Percentiles rank a stretch among this genome's conserved stretches.
phyloP scores from a whole-genome alignment of 2,797 vertebrate species.

The Sciurus vulgaris region DNA sequence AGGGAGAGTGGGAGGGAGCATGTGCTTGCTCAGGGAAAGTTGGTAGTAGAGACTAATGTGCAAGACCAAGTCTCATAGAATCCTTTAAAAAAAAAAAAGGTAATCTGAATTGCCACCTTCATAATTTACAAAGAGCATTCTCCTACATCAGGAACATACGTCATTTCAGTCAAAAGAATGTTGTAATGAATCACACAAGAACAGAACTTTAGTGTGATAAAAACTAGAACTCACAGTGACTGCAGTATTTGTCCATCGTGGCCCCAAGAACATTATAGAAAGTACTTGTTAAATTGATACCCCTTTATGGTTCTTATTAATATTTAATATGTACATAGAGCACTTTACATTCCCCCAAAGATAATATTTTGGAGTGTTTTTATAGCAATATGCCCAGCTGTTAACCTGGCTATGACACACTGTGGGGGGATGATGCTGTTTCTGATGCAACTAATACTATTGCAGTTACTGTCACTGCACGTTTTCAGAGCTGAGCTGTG shows the following conservation, averaged over 20 bases:
- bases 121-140: background rate
- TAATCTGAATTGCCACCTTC: background rate
- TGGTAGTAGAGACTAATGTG: background rate
- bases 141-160: background rate
- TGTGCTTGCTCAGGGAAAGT: background rate
- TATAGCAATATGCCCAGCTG: background rate
- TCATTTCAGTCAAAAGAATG: constrained; percentile 4
- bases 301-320: background rate
- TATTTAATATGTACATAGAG: background rate
- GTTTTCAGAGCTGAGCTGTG: background rate
- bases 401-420: background rate
- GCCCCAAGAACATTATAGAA: background rate
- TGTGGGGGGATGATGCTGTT: background rate
- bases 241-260: background rate
- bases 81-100: background rate
- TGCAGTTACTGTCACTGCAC: background rate
- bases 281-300: background rate
- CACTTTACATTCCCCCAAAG: background rate
- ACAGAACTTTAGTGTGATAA: background rate
- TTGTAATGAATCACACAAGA: constrained; percentile 3
- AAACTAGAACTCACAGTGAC: background rate
- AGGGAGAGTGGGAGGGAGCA: no score
- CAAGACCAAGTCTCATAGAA: background rate
- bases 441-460: background rate
- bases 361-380: background rate